These are phyloP conservation scores for Arremon brunneinucha DNA, from an alignment of 2,797 vertebrate species.

Conservation along the genomic window DNA sequence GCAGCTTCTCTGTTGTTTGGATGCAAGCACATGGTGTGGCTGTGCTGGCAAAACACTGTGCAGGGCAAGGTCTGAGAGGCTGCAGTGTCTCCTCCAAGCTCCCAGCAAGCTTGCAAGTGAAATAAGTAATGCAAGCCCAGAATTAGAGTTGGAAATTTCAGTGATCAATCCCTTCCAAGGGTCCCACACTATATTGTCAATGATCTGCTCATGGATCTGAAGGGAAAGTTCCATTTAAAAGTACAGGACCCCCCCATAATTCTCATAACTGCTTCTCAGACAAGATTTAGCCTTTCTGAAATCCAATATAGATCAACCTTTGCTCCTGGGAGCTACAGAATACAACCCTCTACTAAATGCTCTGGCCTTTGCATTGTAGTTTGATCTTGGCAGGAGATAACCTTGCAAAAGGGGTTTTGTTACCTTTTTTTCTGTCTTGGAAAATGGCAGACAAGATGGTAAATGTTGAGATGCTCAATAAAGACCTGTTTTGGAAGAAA, in stretches of 20 bases:
- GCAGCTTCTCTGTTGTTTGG: not conserved
- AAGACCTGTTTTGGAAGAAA: not conserved
- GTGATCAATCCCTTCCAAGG: not conserved
- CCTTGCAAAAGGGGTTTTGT: not conserved
- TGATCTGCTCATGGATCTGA: not conserved
- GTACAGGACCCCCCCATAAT: not conserved
- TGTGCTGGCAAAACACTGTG: accelerated
- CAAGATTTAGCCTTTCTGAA: not conserved
- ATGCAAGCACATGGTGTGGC: accelerated
- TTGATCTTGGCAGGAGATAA: not conserved
- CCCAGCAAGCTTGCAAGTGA: not conserved
- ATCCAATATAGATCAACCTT: not conserved
- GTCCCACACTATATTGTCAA: accelerated
- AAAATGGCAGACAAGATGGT: not conserved
- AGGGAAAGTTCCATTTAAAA: not conserved
- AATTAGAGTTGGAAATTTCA: not conserved
- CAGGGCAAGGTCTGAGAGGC: not conserved
- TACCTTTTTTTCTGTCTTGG: not conserved
- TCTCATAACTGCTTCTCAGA: not conserved
- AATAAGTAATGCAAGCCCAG: too few species aligned
- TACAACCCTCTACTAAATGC: not conserved
- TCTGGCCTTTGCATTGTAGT: not conserved
- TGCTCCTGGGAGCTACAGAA: not conserved
- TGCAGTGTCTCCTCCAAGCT: not conserved
- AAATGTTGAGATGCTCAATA: not conserved